Base-by-base conservation (phyloP, 2,888 invertebrate genomes). In the Rapana venosa region DNA sequence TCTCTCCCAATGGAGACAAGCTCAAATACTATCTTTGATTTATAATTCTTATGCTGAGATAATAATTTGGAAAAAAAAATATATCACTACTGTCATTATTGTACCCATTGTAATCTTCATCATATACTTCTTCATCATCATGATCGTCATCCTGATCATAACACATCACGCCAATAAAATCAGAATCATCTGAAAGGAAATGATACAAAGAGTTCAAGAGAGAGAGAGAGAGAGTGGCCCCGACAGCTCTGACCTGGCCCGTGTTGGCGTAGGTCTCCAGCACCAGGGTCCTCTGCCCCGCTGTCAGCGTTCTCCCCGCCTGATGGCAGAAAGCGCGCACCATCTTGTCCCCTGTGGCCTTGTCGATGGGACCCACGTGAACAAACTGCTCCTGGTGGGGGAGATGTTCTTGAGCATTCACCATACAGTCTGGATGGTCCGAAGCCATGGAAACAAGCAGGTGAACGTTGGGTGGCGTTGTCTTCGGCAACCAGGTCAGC, bases 401-500 rank as follows among this genome's bases (percentile, higher is more conserved):
- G 47, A 94, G 88, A 0, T 91, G 74, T 13, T 90, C 87, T 35
- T 89, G 84, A 11, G 91, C 87, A 70, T 93, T 94, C 20, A 92
- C 91, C 66, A 95, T 89, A 61, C 93, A 93, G 58, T 88, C 90
- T 26, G 91, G 88, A 36, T 66, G 66, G 26, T 93, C 91, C 5
- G 94, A 92, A 8, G 94, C 87, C 79, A 93, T 92, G 20, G 95
- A 94, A 0, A 95, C 88, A 15, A 95, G 36, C 26, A 95, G 61
- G 88, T 92, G 91, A 22, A 95, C 94, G 61, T 92, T 90, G 5
- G 90, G 87, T 8, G 95, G 95, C 6, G 95, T 90, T 17, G 91
- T 90, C 13, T 90, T 88, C 0, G 95, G 95, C 47, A 95, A 74
- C 95, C 95, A 95, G 86, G 91, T 89, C 90, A 95, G 90, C 17